These are phyloP conservation scores for Phymorhynchus buccinoides DNA, from an alignment of 1,140 invertebrate species.

Conservation along the genomic window DNA sequence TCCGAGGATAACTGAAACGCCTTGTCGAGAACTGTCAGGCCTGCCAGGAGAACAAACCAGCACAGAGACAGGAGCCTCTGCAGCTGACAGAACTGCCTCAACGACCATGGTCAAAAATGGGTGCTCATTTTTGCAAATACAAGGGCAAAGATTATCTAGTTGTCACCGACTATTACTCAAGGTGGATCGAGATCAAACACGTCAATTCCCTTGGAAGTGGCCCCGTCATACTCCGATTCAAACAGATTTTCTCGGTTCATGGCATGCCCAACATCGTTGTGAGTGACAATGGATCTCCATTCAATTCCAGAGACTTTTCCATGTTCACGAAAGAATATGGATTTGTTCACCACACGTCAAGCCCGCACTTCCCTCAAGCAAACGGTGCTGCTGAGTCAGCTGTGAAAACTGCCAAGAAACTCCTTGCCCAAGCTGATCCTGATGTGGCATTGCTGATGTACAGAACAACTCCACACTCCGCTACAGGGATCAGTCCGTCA, in stretches of 20 bases:
- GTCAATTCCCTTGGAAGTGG: not conserved
- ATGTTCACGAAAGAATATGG: conserved; percentile 70
- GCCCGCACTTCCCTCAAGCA: not conserved
- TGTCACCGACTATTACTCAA: conserved; percentile 49
- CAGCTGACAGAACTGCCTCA: conserved; percentile 34
- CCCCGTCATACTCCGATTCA: not conserved
- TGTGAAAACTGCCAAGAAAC: not conserved
- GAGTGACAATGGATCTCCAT: conserved; percentile 73
- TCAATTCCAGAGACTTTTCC: conserved; percentile 69
- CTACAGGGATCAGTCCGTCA: not conserved
- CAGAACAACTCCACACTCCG: not conserved
- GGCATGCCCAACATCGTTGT: conserved; percentile 63
- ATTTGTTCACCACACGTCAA: conserved; percentile 56
- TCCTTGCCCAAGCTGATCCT: not conserved
- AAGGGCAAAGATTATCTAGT: conserved; percentile 43
- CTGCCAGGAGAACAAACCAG: conserved; percentile 39
- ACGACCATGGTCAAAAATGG: conserved; percentile 44
- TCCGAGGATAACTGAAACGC: not conserved
- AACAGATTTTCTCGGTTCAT: not conserved
- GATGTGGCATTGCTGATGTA: not conserved
- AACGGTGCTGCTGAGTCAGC: not conserved
- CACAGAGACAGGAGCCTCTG: conserved; percentile 43
- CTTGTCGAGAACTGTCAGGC: conserved; percentile 34
- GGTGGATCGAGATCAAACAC: conserved; percentile 42
- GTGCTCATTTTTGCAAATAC: conserved; percentile 38